phyloP scores from a whole-genome alignment of 2,888 invertebrate genomes.

The Dusona sp. region DNA sequence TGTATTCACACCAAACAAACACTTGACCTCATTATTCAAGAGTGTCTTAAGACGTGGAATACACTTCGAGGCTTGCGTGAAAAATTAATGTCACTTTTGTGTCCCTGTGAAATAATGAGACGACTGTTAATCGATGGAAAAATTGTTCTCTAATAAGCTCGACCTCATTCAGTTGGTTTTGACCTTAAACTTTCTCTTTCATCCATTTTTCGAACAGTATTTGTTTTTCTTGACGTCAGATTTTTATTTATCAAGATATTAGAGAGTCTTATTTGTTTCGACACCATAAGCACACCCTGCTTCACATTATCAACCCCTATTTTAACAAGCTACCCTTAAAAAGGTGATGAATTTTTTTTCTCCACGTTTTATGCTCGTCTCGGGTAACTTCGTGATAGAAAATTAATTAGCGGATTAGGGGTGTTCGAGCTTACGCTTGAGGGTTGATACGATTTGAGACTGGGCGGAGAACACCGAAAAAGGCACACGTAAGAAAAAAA shows the following conservation, averaged over 20 bases:
- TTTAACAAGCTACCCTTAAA: background rate
- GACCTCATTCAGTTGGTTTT: background rate
- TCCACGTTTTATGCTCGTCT: background rate
- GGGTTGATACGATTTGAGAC: background rate
- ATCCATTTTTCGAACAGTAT: background rate
- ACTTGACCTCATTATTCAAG: conserved; percentile 22
- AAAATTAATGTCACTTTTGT: conserved; percentile 13
- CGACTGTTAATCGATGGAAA: conserved; percentile 2
- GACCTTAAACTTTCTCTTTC: background rate
- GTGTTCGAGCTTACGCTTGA: background rate
- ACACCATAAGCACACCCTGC: background rate
- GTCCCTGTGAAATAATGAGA: conserved; percentile 9
- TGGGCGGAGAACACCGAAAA: background rate
- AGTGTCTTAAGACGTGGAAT: conserved; percentile 2
- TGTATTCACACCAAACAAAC: conserved; percentile 31
- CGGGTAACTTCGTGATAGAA: background rate
- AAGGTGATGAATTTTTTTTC: background rate
- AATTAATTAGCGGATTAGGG: background rate
- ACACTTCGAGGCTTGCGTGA: conserved; percentile 2
- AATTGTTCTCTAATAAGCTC: background rate
- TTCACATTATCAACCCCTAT: background rate
- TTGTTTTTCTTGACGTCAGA: background rate
- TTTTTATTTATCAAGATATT: background rate
- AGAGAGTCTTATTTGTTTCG: background rate
- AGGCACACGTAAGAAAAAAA: conserved; percentile 16